A percentile compares a stretch with the other conserved stretches of the same genome.
These are phyloP conservation scores for Pogonophryne albipinna DNA, from an alignment of 2,797 vertebrate genomes.

Conservation along the genomic window DNA sequence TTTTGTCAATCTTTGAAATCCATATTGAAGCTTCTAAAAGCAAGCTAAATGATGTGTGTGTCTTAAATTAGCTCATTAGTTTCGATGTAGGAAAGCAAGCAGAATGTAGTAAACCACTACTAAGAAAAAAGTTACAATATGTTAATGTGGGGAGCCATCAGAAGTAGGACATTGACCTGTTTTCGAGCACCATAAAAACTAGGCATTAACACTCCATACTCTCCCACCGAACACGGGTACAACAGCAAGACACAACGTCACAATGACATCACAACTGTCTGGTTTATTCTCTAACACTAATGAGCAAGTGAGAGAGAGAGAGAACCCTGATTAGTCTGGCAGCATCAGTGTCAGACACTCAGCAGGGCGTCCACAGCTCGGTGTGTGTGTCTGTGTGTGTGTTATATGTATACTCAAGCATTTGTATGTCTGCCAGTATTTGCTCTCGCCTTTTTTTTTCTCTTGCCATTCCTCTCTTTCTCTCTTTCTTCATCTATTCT, in stretches of 20 bases:
- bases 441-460: constrained; percentile 9
- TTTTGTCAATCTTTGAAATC: background rate
- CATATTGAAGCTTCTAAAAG: background rate
- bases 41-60: background rate
- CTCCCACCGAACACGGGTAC: constrained; percentile 22
- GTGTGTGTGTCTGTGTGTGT: constrained; percentile 42
- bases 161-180: constrained; percentile 35
- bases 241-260: constrained; percentile 48
- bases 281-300: constrained; percentile 69
- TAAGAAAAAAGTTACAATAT: background rate
- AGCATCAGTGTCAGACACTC: constrained; percentile 87
- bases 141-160: background rate
- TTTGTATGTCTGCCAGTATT: constrained; percentile 69
- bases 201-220: constrained; percentile 26
- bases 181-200: constrained; percentile 22
- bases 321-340: constrained; percentile 88
- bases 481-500: constrained; percentile 52
- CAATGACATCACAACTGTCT: constrained; percentile 67
- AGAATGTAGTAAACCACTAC: background rate
- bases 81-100: constrained; percentile 8
- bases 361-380: constrained; percentile 73
- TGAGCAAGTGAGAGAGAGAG: constrained; percentile 68
- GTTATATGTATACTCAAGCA: constrained; percentile 63
- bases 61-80: constrained; percentile 11
- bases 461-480: constrained; percentile 66